Evolutionary conservation across 2,888 invertebrate genomes (phyloP), one percentile per base, ranked within the genome.

Genomic region (Luperina nickerlii): DNA sequence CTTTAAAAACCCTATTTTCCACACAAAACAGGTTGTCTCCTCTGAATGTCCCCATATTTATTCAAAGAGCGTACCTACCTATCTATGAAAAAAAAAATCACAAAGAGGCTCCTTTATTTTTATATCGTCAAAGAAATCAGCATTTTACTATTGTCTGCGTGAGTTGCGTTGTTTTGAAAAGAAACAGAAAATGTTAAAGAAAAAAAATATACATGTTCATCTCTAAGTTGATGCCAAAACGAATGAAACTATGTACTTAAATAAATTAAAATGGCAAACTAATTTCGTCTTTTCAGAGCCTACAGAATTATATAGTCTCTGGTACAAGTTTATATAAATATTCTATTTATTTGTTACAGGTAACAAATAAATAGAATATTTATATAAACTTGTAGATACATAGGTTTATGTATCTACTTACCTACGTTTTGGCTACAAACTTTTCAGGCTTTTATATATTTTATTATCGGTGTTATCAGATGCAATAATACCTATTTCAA

Each of bases 71-170:
- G 82, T 74, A 62, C 67, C 0, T 74, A 62, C 67, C 0, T 78
- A 42, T 51, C 74, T 78, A 71, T 72, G 72, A 63, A 76, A 81
- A 84, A 73, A 78, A 78, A 78, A 83, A 81, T 88, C 68, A 82
- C 80, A 79, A 81, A 83, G 77, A 74, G 69, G 66, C 54, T 70
- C 54, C 69, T 80, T 76, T 76, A 69, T 79, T 81, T 70, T 84
- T 88, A 80, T 71, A 71, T 77, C 57, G 74, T 81, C 74, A 81
- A 81, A 76, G 70, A 72, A 88, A 87, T 85, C 78, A 73, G 80
- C 80, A 85, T 82, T 81, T 82, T 82, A 70, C 45, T 75, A 80
- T 79, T 76, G 76, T 80, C 54, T 76, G 60, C 18, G 51, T 70
- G 60, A 38, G 66, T 24, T 75, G 69, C 38, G 60, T 62, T 54